Evolutionary conservation across 2,113 vertebrate species (phyloP).

Genomic region (Trogon surrucura): DNA sequence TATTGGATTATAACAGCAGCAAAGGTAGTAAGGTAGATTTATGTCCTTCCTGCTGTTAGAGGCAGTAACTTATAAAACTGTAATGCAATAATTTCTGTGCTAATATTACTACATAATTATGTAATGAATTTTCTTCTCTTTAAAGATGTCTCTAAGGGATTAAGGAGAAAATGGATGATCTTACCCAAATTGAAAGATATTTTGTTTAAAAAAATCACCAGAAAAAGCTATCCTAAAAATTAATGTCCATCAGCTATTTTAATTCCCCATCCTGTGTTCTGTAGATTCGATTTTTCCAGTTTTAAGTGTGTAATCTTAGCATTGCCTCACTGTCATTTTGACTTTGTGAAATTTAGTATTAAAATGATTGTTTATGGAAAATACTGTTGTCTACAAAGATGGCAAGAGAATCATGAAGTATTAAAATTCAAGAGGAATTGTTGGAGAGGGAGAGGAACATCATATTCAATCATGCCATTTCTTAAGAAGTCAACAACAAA

Average conservation of each 20-base stretch:
- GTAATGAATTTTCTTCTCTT: neutral
- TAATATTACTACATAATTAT: neutral
- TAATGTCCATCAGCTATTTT: neutral
- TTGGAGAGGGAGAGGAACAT: neutral
- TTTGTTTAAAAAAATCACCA: neutral
- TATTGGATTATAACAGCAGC: neutral
- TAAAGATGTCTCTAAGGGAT: neutral
- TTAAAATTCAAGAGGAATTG: slow-evolving; percentile 34
- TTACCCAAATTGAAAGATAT: neutral
- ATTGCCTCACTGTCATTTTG: neutral
- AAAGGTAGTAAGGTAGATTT: neutral
- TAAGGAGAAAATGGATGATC: neutral
- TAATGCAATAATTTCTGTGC: neutral
- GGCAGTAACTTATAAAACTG: neutral
- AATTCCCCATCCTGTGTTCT: neutral
- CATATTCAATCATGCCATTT: neutral
- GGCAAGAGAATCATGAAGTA: neutral
- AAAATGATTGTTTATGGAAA: neutral
- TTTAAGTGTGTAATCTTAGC: neutral
- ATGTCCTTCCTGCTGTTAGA: neutral
- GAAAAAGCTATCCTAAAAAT: neutral
- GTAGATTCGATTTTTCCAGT: neutral
- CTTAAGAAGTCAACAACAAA: slow-evolving; percentile 21
- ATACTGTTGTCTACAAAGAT: neutral
- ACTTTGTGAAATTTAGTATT: neutral